These are phyloP conservation scores for Synergus laeviventris DNA, from an alignment of 2,888 invertebrate genomes.

Conservation along the genomic window DNA sequence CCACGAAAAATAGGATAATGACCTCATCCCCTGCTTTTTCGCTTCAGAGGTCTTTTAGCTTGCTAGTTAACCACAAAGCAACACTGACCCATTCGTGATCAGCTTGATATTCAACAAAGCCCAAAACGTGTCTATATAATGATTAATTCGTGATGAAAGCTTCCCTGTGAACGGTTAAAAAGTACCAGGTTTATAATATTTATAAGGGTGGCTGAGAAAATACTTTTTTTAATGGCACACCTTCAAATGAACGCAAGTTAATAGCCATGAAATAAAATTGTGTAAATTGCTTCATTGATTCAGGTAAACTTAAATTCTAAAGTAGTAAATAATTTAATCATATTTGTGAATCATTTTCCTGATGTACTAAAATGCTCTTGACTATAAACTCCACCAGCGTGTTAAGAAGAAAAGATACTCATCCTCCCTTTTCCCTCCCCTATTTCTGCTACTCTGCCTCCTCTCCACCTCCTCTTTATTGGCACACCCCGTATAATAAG, in stretches of 20 bases:
- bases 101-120: conserved; percentile 27
- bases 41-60: conserved; percentile 54
- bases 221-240: too few species aligned
- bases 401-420: neutral
- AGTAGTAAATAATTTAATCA: neutral
- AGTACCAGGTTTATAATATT: neutral
- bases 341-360: neutral
- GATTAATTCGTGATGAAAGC: neutral
- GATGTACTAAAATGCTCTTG: neutral
- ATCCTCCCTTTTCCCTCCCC: conserved; percentile 33
- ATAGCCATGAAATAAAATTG: too few species aligned
- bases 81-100: conserved; percentile 32
- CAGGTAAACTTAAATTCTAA: neutral
- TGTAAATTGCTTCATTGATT: neutral
- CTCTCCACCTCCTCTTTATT: conserved; percentile 60
- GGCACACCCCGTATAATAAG: conserved; percentile 72
- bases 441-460: conserved; percentile 49
- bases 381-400: neutral
- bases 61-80: conserved; percentile 54
- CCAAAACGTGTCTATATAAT: neutral
- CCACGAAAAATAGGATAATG: conserved; percentile 62
- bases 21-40: conserved; percentile 44
- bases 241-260: too few species aligned
- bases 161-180: neutral
- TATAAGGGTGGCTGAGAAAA: neutral